These are phyloP conservation scores for Paramuricea clavata DNA, from an alignment of 92 coral and sea anemone species.

Conservation along the genomic window DNA sequence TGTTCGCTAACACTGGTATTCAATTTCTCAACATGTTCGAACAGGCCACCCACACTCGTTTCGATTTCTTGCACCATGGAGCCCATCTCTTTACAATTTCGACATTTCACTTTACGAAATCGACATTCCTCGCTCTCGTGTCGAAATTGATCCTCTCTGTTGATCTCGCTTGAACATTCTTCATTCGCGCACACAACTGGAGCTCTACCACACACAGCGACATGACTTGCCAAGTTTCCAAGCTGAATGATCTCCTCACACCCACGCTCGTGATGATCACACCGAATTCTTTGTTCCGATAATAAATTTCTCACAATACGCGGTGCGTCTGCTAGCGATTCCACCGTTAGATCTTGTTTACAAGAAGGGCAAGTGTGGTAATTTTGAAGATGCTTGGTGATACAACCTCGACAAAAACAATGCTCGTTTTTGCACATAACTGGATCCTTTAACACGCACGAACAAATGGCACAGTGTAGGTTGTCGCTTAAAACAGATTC, in stretches of 20 bases:
- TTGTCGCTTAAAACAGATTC: slow-evolving; percentile 54
- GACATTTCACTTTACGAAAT: slow-evolving; percentile 12
- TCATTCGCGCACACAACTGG: slow-evolving; percentile 64
- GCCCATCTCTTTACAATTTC: neutral
- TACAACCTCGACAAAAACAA: slow-evolving; percentile 74
- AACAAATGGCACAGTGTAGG: slow-evolving; percentile 72
- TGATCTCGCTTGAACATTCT: slow-evolving; percentile 44
- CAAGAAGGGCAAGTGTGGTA: slow-evolving; percentile 70
- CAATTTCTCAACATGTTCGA: neutral
- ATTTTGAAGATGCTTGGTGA: slow-evolving; percentile 56
- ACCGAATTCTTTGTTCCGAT: slow-evolving; percentile 58
- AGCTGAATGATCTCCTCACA: slow-evolving; percentile 54
- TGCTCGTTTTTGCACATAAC: too few species aligned
- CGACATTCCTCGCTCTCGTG: slow-evolving; percentile 19
- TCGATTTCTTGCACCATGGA: neutral
- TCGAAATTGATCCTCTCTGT: slow-evolving; percentile 10
- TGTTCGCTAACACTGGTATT: neutral
- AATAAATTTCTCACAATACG: slow-evolving; percentile 66
- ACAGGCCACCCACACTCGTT: neutral
- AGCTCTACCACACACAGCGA: slow-evolving; percentile 46
- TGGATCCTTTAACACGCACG: slow-evolving; percentile 74
- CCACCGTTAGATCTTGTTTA: slow-evolving; percentile 36
- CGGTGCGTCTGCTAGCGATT: slow-evolving; percentile 54
- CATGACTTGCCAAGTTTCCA: slow-evolving; percentile 55
- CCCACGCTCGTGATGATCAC: slow-evolving; percentile 61